phyloP scores from a whole-genome alignment of 2,797 vertebrate genomes.

The Ibycter americanus region DNA sequence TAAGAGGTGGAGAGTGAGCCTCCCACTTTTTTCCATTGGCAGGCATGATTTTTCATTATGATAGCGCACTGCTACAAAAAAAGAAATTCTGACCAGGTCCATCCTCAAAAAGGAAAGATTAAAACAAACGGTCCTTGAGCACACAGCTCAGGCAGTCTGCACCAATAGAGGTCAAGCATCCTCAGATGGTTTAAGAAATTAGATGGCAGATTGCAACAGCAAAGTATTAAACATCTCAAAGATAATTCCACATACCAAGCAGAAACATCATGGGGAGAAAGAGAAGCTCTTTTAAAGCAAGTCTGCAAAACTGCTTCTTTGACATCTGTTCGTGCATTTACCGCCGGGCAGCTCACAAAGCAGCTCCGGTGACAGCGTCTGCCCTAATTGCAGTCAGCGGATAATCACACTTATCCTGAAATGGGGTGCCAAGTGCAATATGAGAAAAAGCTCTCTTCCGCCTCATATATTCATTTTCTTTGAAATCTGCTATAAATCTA shows the following conservation, averaged over 20 bases:
- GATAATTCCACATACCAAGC: not conserved
- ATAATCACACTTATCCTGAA: not conserved
- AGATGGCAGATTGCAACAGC: not conserved
- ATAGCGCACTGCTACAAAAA: not conserved
- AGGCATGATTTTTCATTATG: not conserved
- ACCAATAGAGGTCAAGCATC: not conserved
- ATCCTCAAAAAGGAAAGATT: not conserved
- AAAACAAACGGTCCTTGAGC: not conserved
- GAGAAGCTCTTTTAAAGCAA: not conserved
- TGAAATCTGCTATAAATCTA: not conserved
- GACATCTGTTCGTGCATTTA: not conserved
- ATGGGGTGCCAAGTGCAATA: not conserved
- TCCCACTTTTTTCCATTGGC: not conserved
- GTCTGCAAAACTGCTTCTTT: not conserved
- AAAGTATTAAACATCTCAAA: not conserved
- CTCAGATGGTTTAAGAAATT: not conserved
- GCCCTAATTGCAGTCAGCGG: not conserved
- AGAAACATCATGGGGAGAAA: not conserved
- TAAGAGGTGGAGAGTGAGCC: not conserved
- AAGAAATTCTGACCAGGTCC: not conserved
- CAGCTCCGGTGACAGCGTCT: not conserved
- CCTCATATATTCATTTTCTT: not conserved
- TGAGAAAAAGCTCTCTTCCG: not conserved
- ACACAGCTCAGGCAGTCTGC: not conserved
- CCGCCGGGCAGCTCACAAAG: not conserved